A percentile compares a stretch with the other conserved stretches of the same genome.
phyloP scores from a whole-genome alignment of 2,113 vertebrate genomes.

The Coptodon bakossiorum region DNA sequence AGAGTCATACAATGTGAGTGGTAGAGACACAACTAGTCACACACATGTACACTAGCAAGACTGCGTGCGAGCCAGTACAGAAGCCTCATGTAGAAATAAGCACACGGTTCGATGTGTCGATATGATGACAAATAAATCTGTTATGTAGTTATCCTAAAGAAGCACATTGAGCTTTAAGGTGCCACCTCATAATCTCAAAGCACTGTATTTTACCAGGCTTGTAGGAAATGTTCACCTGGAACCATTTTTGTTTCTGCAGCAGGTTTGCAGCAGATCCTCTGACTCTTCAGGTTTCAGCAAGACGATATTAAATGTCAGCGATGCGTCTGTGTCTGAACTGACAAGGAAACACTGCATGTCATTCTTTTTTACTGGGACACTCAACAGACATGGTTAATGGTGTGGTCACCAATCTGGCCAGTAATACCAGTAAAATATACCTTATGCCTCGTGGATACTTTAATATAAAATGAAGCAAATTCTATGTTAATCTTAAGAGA shows the following conservation, averaged over 20 bases:
- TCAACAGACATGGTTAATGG: not conserved
- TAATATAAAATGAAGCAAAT: not conserved
- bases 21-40: not conserved
- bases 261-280: not conserved
- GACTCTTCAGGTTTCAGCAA: not conserved
- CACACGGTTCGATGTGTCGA: not conserved
- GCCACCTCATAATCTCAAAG: not conserved
- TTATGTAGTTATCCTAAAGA: not conserved
- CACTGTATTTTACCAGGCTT: not conserved
- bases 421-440: not conserved
- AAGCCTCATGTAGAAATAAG: not conserved
- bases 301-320: not conserved
- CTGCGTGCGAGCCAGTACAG: not conserved
- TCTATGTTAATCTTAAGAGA: not conserved
- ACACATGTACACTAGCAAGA: accelerated
- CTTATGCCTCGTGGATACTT: not conserved
- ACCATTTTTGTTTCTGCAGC: not conserved
- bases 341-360: not conserved
- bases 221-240: not conserved
- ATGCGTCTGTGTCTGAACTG: too few relatives aligned
- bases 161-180: not conserved
- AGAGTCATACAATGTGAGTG: not conserved
- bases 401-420: not conserved
- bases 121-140: not conserved
- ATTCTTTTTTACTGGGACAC: not conserved